These are phyloP conservation scores for Bujurquina vittata DNA, from an alignment of 2,113 vertebrate genomes.

Conservation along the genomic window DNA sequence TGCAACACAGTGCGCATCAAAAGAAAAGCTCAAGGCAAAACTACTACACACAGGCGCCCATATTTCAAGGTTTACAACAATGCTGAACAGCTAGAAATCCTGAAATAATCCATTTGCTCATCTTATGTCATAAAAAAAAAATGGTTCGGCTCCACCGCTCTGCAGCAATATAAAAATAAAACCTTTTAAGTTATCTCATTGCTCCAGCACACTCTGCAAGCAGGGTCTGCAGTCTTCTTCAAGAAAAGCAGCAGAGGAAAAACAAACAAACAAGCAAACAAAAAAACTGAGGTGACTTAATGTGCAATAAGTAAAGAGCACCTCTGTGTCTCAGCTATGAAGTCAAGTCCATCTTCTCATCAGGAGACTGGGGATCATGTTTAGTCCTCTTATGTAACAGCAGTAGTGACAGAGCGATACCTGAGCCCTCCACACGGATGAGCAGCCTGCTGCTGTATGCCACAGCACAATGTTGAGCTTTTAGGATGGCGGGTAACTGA, in stretches of 20 bases:
- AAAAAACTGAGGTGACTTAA: background rate
- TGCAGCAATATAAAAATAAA: background rate
- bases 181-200: constrained; percentile 14
- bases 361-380: constrained; percentile 48
- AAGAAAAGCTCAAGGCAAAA: constrained; percentile 1
- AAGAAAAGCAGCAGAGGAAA: constrained; percentile 21
- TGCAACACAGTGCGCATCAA: background rate
- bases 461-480: constrained; percentile 43
- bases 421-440: constrained; percentile 23
- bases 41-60: too few species aligned
- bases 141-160: background rate
- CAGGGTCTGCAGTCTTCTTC: background rate
- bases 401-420: constrained; percentile 52
- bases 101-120: background rate
- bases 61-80: background rate
- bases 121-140: background rate
- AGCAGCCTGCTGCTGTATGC: constrained; percentile 12
- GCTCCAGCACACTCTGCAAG: background rate
- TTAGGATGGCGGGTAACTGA: constrained; percentile 58
- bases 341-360: constrained; percentile 54
- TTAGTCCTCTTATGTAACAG: constrained; percentile 53
- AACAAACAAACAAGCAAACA: background rate
- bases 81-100: background rate
- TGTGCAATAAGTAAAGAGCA: constrained; percentile 9
- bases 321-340: constrained; percentile 6